These are phyloP conservation scores for Copidosoma floridanum DNA, from an alignment of 1,140 invertebrate species.

Conservation along the genomic window DNA sequence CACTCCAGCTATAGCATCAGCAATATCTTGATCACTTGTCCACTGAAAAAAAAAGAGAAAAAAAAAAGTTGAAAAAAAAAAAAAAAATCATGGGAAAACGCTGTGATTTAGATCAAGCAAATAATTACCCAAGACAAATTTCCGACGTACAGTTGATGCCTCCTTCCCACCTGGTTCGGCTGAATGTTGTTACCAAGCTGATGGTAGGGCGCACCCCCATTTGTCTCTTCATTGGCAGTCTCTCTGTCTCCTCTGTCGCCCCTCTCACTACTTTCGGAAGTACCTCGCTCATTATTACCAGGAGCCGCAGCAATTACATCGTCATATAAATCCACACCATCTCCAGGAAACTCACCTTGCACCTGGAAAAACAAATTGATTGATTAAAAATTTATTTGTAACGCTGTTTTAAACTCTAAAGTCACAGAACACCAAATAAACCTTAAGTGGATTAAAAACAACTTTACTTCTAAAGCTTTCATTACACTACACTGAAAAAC, in stretches of 20 bases:
- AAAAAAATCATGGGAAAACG: conserved; percentile 34
- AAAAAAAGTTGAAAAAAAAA: not conserved
- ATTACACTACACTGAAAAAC: not conserved
- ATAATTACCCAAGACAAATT: conserved; percentile 82
- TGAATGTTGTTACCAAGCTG: conserved; percentile 67
- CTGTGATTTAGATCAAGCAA: conserved; percentile 1
- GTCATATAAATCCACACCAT: conserved; percentile 93
- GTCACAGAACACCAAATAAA: not conserved
- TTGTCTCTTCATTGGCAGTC: conserved; percentile 64
- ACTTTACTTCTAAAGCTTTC: no score
- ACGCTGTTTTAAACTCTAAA: not conserved
- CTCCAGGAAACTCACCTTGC: conserved; percentile 80
- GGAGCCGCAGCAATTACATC: conserved; percentile 86
- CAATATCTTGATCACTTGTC: conserved; percentile 96
- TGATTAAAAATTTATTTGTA: not conserved
- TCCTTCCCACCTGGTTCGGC: conserved; percentile 69
- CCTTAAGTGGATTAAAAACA: not conserved
- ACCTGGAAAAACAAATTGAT: conserved; percentile 33
- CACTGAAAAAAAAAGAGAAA: conserved; percentile 68
- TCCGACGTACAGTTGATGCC: conserved; percentile 90
- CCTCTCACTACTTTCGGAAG: conserved; percentile 43
- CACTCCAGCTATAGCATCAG: conserved; percentile 79
- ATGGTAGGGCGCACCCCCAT: conserved; percentile 68
- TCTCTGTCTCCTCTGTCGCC: conserved; percentile 43
- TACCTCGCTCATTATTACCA: conserved; percentile 48